Evolutionary conservation across 2,113 vertebrate genomes (phyloP), one percentile per base, ranked within the genome.

Genomic region (Crotophaga sulcirostris): DNA sequence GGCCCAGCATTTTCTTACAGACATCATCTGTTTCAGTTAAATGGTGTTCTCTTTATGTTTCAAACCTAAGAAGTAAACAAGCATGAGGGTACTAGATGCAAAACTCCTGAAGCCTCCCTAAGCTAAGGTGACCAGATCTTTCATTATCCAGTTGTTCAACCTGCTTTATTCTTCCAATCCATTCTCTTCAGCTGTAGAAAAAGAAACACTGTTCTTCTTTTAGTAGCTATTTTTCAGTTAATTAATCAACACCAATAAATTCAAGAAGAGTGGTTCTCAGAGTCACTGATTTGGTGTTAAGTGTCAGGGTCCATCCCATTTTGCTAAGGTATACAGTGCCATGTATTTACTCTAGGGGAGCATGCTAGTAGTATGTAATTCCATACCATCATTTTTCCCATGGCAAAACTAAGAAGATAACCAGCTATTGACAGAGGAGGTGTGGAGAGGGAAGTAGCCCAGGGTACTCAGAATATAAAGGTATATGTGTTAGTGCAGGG

Each of bases 361-460:
- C 47, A 87, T 84, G 47, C 74, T 83, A 77, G 42, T 64, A 93
- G 78, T 68, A 92, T 83, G 67, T 91, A 90, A 93, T 92, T 97
- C 83, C 90, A 90, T 95, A 34, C 33, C 44, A 52, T 79, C 81
- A 36, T 90, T 79, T 95, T 88, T 77, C 33, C 83, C 36, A 13
- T 47, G 64, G 83, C 40, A 92, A 96, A 83, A 33, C 24, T 84
- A 88, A 68, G 84, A 82, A 94, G 96, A 94, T 95, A 96, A 85
- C 38, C 84, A 89, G 60, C 70, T 95, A 78, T 60, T 89, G 75
- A 49, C 60, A 75, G 94, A 84, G 89, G 64, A 73, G 45, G 16
- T 36, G 13, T 66, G 66, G 55, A 21, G 54, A 45, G 54, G 63
- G 40, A 89, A 45, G 38, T 8, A 33, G 38, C n/a, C 31, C 13